Evolutionary conservation across 2,888 invertebrate species (phyloP), one percentile per base, ranked within the genome.

Genomic region (Cloeon dipterum): DNA sequence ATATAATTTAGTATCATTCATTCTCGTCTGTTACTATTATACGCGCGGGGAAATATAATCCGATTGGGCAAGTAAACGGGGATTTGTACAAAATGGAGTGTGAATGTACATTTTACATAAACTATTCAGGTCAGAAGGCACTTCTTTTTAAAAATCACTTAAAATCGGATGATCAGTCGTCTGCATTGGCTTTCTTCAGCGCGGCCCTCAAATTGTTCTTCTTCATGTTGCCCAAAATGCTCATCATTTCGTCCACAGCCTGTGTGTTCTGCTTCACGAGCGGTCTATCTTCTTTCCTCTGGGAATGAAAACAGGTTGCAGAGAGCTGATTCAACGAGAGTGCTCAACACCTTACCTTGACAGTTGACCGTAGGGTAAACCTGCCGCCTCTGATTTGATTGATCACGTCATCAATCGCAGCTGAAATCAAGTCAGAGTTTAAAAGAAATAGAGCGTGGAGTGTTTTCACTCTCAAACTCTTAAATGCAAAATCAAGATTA

Each of bases 301-400:
- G 40, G 10, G 46, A 43, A 11, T 34, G 17, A 14, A 32, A 17
- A 11, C 35, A 25, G 14, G 37, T n/a, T n/a, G n/a, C n/a, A n/a
- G n/a, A n/a, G n/a, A n/a, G n/a, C n/a, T n/a, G n/a, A n/a, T n/a
- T n/a, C n/a, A n/a, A n/a, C n/a, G n/a, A n/a, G n/a, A n/a, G n/a
- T n/a, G n/a, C n/a, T n/a, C n/a, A n/a, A n/a, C n/a, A 37, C 36
- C 1, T 32, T 26, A 33, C 19, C 21, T 26, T 20, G 29, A 29
- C 72, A 1, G 69, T 66, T 3, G 72, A 64, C 48, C 68, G 69
- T 18, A 77, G 56, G 1, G 73, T 74, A 54, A 76, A 76, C 46
- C 71, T 67, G 23, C 76, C 76, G 14, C 74, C 72, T 53, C 76
- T 77, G 35, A 77, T 75, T 50, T 75, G 74, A 51, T 74, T 75